Evolutionary conservation across 2,113 vertebrate species (phyloP), one percentile per base, ranked within the genome.

Genomic region (Lagopus muta): DNA sequence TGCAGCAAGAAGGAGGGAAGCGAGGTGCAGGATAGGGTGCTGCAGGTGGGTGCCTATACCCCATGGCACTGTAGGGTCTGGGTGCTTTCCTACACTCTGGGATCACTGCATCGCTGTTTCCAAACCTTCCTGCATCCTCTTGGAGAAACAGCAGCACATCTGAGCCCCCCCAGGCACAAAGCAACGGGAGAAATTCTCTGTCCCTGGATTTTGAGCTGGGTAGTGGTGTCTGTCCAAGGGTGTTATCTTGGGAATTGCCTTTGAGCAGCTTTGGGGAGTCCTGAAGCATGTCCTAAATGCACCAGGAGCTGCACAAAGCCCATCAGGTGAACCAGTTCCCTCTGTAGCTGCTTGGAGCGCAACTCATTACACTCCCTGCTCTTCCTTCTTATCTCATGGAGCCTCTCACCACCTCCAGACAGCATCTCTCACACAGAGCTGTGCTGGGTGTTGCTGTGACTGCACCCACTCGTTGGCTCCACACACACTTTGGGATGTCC

Each of bases 61-160:
- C 61, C 61, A 19, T 5, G 61, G 36, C 61, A 64, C 36, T 25
- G 16, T 34, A 28, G 36, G 61, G 24, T 64, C 25, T 4, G 61
- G 36, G 36, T 40, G 61, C 61, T 13, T 40, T 36, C 38, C 61
- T 10, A 28, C 5, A 3, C 38, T 28, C 61, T 28, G 38, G 25
- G 25, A 25, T 43, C 0, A 0, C 34, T 48, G 21, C 3, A 0
- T 12, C 1, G 1, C 43, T 52, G n/a, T 34, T 66, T 21, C 70
- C 62, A 57, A 81, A 20, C 30, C 9, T 22, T 71, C 43, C 71
- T 81, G 50, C 30, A 16, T 61, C 52, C 45, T 40, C 32, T 78
- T 5, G n/a, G 42, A 40, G 28, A 42, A 61, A 42, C 48, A 47
- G 24, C 48, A 58, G 40, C 32, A 52, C 24, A 13, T 7, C 28